Base-by-base conservation (phyloP, 2,797 vertebrate genomes). In the Parauchenoglanis ngamensis region DNA sequence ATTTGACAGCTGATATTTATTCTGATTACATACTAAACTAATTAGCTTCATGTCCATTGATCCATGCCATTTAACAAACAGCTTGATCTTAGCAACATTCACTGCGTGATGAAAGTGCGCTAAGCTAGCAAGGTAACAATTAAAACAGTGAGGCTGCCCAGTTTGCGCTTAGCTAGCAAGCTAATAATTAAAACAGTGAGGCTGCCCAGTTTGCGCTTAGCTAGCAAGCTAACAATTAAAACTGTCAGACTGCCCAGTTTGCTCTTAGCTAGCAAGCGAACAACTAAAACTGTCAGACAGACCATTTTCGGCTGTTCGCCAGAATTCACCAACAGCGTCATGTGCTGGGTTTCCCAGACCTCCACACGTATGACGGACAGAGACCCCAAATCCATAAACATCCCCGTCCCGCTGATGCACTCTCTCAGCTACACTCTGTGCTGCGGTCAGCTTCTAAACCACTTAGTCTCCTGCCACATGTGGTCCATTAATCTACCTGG, bases 401-500 rank as follows among this genome's bases (percentile, higher is more conserved):
- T 4, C 65, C 19, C 67, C 2, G 23, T 63, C 78, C 57, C 23
- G 0, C 12, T n/a, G 19, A 63, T 46, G 23, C 35, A n/a, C 21
- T 25, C 19, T n/a, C 11, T 84, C 67, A 72, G 28, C 81, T 54
- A 4, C 8, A n/a, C 31, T 70, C 28, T 57, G 67, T 72, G 54
- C 77, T 81, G 85, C 12, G 54, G 78, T 63, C 78, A 61, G 67
- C 56, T 63, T 31, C 79, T 57, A 87, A 44, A 82, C 35, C 65
- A n/a, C 52, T 86, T 57, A 54, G 76, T 35, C 76, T 19, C 8
- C 25, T 52, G 25, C 46, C 46, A 65, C 79, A 83, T 68, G 63
- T 68, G 61, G 81, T 81, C 56, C 57, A 83, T 83, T 83, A 83
- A 83, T 83, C 61, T 67, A 67, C 44, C 44, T 17, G 59, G 57